phyloP scores from a whole-genome alignment of 2,888 invertebrate species.

The Drosophila anomalata region DNA sequence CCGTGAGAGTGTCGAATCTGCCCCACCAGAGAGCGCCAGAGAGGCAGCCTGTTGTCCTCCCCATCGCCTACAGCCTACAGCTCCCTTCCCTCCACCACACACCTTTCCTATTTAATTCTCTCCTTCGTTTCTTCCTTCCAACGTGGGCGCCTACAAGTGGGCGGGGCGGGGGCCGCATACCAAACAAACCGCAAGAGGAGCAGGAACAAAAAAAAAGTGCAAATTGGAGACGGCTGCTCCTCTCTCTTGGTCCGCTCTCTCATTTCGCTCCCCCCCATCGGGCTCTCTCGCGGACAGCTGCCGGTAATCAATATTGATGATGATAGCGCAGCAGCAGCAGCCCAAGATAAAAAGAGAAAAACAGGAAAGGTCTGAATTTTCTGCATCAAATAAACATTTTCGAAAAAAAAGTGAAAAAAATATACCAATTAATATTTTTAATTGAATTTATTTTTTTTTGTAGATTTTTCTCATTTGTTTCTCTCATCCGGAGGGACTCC shows the following conservation, averaged over 20 bases:
- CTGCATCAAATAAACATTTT: background rate
- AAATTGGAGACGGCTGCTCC: constrained; percentile 59
- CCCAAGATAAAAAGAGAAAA: constrained; percentile 65
- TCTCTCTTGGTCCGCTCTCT: constrained; percentile 17
- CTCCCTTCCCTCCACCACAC: constrained; percentile 36
- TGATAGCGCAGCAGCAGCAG: constrained; percentile 60
- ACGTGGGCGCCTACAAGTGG: constrained; percentile 79
- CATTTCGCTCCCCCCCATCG: background rate
- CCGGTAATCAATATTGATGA: constrained; percentile 79
- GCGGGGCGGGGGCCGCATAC: constrained; percentile 48
- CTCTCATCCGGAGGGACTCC: constrained; percentile 1
- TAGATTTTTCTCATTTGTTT: background rate
- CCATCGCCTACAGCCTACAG: constrained; percentile 35
- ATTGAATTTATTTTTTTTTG: background rate
- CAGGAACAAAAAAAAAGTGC: constrained; percentile 54
- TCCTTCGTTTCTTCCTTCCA: constrained; percentile 47
- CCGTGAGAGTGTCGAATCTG: constrained; percentile 13
- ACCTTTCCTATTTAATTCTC: background rate
- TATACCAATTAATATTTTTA: constrained; percentile 26
- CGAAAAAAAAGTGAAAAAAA: constrained; percentile 23
- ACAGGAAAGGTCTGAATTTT: constrained; percentile 60
- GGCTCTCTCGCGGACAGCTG: constrained; percentile 66
- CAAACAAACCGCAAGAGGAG: constrained; percentile 43
- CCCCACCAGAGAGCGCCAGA: constrained; percentile 19
- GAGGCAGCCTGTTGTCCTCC: constrained; percentile 59